Evolutionary conservation across 2,113 vertebrate species (phyloP).

Genomic region (Sinocyclocheilus anshuiensis): DNA sequence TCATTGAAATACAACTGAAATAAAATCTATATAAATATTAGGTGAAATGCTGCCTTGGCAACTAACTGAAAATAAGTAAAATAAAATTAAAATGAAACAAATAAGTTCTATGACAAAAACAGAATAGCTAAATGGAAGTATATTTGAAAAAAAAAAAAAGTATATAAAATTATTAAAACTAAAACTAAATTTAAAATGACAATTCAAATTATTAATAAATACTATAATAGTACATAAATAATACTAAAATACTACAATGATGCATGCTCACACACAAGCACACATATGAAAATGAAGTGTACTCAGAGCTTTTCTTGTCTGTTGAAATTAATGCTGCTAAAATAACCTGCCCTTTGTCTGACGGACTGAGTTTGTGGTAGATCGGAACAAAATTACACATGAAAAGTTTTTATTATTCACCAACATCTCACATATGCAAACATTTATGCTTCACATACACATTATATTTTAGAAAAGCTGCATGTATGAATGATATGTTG

Average conservation of each 20-base stretch:
- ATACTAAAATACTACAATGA: background rate
- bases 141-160: no score
- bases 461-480: background rate
- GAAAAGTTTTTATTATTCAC: background rate
- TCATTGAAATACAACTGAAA: no score
- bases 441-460: background rate
- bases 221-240: background rate
- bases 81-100: background rate
- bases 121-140: no score
- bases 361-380: background rate
- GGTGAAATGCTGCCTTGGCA: no score
- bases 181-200: background rate
- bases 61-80: no score
- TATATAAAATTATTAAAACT: background rate
- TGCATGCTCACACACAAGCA: background rate
- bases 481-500: background rate
- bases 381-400: background rate
- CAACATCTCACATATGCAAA: conserved; percentile 13
- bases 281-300: background rate
- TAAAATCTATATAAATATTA: no score
- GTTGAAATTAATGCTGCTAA: conserved; percentile 46
- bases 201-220: background rate
- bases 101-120: background rate
- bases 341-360: conserved; percentile 29
- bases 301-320: conserved; percentile 33